Percentiles rank a stretch among this genome's conserved stretches.
phyloP scores from a whole-genome alignment of 2,113 vertebrate species.

The Cryptomyrus ogoouensis region DNA sequence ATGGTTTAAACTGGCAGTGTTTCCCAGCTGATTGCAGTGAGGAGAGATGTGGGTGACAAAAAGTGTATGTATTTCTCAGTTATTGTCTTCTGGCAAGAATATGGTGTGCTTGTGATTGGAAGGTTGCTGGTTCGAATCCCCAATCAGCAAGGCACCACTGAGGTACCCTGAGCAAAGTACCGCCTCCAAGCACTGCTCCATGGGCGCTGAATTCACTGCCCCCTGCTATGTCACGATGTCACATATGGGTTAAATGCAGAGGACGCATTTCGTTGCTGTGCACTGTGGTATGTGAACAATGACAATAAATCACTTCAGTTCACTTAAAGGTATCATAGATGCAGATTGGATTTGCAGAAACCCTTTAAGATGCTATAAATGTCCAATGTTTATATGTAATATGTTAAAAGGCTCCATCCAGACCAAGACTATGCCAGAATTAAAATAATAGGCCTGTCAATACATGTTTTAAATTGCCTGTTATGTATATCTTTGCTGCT shows the following conservation, averaged over 20 bases:
- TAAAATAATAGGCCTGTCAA: not conserved
- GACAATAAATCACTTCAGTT: not conserved
- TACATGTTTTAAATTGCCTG: not conserved
- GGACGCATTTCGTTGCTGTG: too few species aligned
- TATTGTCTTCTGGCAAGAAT: not conserved
- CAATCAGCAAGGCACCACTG: too few species aligned
- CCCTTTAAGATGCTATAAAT: not conserved
- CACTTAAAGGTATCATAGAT: not conserved
- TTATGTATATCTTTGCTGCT: not conserved
- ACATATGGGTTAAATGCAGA: too few species aligned
- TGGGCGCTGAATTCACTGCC: too few species aligned
- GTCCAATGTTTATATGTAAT: not conserved
- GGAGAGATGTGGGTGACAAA: not conserved
- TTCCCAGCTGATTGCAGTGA: not conserved
- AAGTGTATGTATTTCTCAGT: not conserved
- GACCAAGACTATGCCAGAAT: not conserved
- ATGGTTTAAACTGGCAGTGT: not conserved
- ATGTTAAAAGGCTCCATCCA: not conserved
- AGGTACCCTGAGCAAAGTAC: too few species aligned
- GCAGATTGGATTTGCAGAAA: not conserved
- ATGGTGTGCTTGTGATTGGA: not conserved
- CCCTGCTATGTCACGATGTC: too few species aligned
- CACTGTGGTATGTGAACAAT: too few species aligned
- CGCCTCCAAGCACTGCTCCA: too few species aligned
- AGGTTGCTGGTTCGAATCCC: too few species aligned